These are phyloP conservation scores for Neostethus bicornis DNA, from an alignment of 2,797 vertebrate genomes.

Conservation along the genomic window DNA sequence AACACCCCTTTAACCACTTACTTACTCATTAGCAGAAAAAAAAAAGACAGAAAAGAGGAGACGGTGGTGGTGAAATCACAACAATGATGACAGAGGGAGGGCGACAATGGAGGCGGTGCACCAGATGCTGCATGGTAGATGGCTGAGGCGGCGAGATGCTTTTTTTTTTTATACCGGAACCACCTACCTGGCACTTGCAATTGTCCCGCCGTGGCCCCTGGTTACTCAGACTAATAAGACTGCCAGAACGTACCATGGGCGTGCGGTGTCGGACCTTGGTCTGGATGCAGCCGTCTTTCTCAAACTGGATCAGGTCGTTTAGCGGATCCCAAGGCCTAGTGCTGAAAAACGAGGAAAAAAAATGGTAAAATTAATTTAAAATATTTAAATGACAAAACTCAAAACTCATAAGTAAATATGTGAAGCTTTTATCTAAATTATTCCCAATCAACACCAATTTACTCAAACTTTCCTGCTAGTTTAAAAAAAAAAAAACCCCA, in stretches of 20 bases:
- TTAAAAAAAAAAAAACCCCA: too few species aligned
- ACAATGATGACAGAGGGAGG: conserved; percentile 37
- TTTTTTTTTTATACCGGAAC: conserved; percentile 28
- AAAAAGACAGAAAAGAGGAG: conserved; percentile 1
- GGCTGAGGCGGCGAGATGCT: conserved; percentile 54
- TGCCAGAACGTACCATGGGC: conserved; percentile 94
- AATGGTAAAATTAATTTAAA: too few species aligned
- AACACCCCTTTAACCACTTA: conserved; percentile 1
- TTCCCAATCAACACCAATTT: background rate
- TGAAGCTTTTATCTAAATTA: too few species aligned
- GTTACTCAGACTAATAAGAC: conserved; percentile 86
- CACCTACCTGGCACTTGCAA: conserved; percentile 80
- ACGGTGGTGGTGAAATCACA: conserved; percentile 26
- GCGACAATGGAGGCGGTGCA: conserved; percentile 44
- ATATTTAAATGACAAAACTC: too few species aligned
- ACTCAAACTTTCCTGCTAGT: background rate
- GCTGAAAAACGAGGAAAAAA: conserved; percentile 66
- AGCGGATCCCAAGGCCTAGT: conserved; percentile 97
- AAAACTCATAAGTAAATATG: too few species aligned
- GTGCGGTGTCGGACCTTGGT: conserved; percentile 97
- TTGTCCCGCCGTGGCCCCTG: conserved; percentile 80
- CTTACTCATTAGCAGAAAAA: conserved; percentile 20
- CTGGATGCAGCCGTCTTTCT: conserved; percentile 96
- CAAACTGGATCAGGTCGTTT: conserved; percentile 97
- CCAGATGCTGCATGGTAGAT: conserved; percentile 44